Evolutionary conservation across 2,797 vertebrate species (phyloP).

Genomic region (Phrynocephalus forsythii): DNA sequence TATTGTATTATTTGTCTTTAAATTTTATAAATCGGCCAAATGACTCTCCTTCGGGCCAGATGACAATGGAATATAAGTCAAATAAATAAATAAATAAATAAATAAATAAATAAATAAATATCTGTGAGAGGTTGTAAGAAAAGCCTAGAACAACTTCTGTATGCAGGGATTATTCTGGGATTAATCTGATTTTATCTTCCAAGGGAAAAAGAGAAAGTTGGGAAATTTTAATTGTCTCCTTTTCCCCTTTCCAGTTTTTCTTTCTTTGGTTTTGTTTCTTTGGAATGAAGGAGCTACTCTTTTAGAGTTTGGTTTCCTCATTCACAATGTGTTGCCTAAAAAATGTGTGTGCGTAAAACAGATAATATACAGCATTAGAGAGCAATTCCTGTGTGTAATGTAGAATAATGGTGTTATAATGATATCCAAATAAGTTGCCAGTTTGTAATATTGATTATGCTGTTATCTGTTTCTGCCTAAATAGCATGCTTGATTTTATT

Average conservation of each 20-base stretch:
- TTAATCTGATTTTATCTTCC: neutral
- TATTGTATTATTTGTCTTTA: too few species aligned
- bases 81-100: too few species aligned
- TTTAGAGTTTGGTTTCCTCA: neutral
- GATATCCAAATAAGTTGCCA: neutral
- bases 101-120: too few species aligned
- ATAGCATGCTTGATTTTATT: neutral
- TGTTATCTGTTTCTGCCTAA: neutral
- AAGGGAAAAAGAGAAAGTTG: neutral
- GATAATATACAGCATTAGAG: neutral
- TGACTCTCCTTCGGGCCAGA: too few species aligned
- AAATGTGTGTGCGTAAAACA: neutral
- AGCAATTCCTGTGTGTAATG: neutral
- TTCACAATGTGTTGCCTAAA: neutral
- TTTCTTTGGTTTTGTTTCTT: neutral
- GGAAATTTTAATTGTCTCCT: too few species aligned
- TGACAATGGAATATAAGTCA: too few species aligned
- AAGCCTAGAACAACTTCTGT: neutral
- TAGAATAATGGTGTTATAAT: neutral
- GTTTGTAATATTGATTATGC: neutral
- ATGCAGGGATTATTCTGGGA: too few species aligned
- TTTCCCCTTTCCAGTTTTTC: too few species aligned
- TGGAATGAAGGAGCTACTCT: neutral
- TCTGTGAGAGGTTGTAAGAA: neutral
- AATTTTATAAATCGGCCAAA: too few species aligned